phyloP scores from a whole-genome alignment of 2,888 invertebrate species.

The Tribolium freemani region DNA sequence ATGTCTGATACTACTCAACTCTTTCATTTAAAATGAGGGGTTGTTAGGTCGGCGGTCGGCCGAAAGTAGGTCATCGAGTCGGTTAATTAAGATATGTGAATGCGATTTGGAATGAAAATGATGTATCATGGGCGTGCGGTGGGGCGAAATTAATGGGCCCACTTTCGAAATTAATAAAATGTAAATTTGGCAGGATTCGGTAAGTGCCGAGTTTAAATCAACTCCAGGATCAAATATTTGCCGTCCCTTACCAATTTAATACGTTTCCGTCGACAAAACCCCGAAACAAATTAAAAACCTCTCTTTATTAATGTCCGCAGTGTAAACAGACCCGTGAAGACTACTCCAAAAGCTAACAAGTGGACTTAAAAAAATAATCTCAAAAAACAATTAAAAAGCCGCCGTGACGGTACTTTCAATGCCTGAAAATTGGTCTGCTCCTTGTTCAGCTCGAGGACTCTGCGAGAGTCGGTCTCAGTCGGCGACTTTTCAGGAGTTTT shows the following conservation, averaged over 20 bases:
- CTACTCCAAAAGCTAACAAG: slow-evolving; percentile 48
- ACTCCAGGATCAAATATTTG: slow-evolving; percentile 39
- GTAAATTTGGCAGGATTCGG: slow-evolving; percentile 21
- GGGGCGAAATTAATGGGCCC: slow-evolving; percentile 10
- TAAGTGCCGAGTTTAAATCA: slow-evolving; percentile 28
- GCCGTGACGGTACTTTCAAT: slow-evolving; percentile 52
- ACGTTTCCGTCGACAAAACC: slow-evolving; percentile 31
- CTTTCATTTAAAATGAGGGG: slow-evolving; percentile 29
- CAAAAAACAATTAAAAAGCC: slow-evolving; percentile 53
- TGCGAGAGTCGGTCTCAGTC: slow-evolving; percentile 46
- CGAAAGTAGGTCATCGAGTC: slow-evolving; percentile 18
- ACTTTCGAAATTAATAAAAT: slow-evolving; percentile 29
- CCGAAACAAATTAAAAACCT: slow-evolving; percentile 41
- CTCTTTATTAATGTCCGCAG: slow-evolving; percentile 42
- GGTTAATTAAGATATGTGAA: slow-evolving; percentile 31
- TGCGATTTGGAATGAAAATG: slow-evolving; percentile 11
- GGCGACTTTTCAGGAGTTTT: slow-evolving; percentile 49
- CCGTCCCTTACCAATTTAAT: slow-evolving; percentile 29
- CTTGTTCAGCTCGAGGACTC: slow-evolving; percentile 32
- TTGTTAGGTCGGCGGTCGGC: slow-evolving; percentile 7
- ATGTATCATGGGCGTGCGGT: slow-evolving; percentile 4
- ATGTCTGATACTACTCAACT: slow-evolving; percentile 27
- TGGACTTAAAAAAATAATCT: slow-evolving; percentile 51
- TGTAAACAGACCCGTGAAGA: slow-evolving; percentile 43
- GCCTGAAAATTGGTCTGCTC: slow-evolving; percentile 44